A percentile compares a stretch with the other conserved stretches of the same genome.
Evolutionary conservation across 2,888 invertebrate species (phyloP).

Genomic region (Idaea aversata): DNA sequence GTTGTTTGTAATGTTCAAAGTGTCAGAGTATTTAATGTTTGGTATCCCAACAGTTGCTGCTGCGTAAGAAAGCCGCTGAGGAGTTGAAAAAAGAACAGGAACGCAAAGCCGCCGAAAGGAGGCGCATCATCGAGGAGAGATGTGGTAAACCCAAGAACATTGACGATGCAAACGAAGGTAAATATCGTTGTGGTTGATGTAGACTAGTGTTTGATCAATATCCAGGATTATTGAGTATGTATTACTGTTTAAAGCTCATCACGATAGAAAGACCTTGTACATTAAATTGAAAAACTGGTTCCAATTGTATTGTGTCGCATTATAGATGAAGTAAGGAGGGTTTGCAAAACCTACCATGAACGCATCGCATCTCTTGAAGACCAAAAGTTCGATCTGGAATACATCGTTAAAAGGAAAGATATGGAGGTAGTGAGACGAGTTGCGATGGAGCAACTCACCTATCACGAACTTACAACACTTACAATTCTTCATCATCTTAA

Average conservation of each 20-base stretch:
- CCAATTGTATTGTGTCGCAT: constrained; percentile 63
- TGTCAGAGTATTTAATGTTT: neutral
- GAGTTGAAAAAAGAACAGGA: constrained; percentile 99
- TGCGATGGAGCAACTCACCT: constrained; percentile 55
- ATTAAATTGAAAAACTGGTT: constrained; percentile 26
- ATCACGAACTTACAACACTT: constrained; percentile 67
- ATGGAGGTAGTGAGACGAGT: constrained; percentile 91
- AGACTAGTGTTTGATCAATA: constrained; percentile 5
- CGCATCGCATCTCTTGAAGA: constrained; percentile 94
- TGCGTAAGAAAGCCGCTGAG: constrained; percentile 99
- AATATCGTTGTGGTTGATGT: constrained; percentile 16
- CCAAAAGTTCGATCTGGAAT: constrained; percentile 99
- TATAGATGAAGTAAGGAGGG: constrained; percentile 88
- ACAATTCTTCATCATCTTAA: constrained; percentile 52
- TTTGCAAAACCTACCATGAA: constrained; percentile 91
- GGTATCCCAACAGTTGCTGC: constrained; percentile 87
- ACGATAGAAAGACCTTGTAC: neutral
- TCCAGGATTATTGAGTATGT: neutral
- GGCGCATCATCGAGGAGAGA: constrained; percentile 97
- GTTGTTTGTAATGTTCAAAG: too few relatives aligned
- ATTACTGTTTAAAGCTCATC: neutral
- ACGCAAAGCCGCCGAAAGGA: constrained; percentile 98
- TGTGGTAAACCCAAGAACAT: constrained; percentile 95
- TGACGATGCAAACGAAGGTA: constrained; percentile 97
- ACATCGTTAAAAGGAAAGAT: constrained; percentile 98